Base-by-base conservation (phyloP, 2,888 invertebrate genomes). In the Drosophila anceps region DNA sequence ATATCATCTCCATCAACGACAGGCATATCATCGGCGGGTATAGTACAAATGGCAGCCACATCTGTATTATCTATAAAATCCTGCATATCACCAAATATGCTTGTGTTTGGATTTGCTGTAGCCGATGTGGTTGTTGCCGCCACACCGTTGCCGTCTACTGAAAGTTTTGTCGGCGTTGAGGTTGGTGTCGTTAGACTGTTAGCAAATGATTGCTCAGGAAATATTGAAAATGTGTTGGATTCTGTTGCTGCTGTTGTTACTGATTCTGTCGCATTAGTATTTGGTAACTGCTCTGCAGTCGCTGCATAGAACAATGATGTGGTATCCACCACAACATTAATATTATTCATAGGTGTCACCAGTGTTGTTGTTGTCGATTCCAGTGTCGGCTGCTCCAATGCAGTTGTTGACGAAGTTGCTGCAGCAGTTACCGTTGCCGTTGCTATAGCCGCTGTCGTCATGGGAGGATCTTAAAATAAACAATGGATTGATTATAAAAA, bases 1-100 rank as follows among this genome's bases (percentile, higher is more conserved):
- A 87, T 82, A 44, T 90, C 89, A 62, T 91, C 91, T 6, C 90
- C 91, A 79, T 92, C 91, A 0, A 91, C 91, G 29, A 90, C 82
- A 39, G 92, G 91, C 83, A 91, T 88, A 18, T 88, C 91, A 75
- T 91, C 92, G 1, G 89, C 90, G 2, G 91, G 91, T 69, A 91
- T 90, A 0, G 90, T 87, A 60, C 91, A 81, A 53, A 90, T 64
- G 31, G 84, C 81, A 37, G 89, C 83, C 54, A 91, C 77, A 76
- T 79, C 72, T 27, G 86, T 69, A 59, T 81, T 71, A 60, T 90
- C 84, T 41, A 88, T 88, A 46, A 82, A 80, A 3, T 88, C 89
- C 64, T 86, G 81, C 80, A 88, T 86, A 59, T 90, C 84, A 2
- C 90, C 81, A 61, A 86, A 76, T 0, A 81, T 77, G 7, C 71